These are phyloP conservation scores for Apaloderma vittatum DNA, from an alignment of 2,113 vertebrate species.

Conservation along the genomic window DNA sequence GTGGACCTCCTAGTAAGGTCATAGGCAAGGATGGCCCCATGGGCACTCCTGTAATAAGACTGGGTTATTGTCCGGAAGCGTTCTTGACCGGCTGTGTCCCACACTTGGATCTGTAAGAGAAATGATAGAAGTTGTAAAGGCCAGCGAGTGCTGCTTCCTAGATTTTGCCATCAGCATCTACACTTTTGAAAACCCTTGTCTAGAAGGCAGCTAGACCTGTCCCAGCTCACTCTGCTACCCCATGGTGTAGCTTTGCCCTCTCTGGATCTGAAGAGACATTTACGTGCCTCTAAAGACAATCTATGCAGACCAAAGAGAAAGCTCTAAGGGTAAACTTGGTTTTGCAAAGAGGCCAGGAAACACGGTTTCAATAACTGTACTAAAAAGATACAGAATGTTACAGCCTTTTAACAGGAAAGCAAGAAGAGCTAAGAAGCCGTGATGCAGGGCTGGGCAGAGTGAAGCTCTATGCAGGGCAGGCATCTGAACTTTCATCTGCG, in stretches of 20 bases:
- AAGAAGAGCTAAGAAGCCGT: not conserved
- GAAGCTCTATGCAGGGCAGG: not conserved
- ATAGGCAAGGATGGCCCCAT: conserved; percentile 94
- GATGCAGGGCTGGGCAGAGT: not conserved
- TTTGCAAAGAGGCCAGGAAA: not conserved
- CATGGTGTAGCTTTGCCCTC: not conserved
- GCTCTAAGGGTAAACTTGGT: not conserved
- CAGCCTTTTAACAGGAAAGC: not conserved
- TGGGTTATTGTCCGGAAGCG: conserved; percentile 98
- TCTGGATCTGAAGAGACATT: not conserved
- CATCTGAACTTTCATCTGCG: not conserved
- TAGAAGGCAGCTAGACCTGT: not conserved
- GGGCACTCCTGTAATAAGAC: conserved; percentile 97
- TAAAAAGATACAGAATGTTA: not conserved
- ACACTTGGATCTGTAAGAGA: conserved; percentile 91
- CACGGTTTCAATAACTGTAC: not conserved
- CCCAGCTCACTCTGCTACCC: not conserved
- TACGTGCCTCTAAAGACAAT: not conserved
- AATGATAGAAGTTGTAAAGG: not conserved
- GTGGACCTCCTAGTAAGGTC: conserved; percentile 91
- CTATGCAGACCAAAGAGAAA: not conserved
- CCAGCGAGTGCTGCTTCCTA: not conserved
- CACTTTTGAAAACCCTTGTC: not conserved
- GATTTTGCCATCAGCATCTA: not conserved
- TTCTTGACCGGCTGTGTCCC: conserved; percentile 98